Conservation (phyloP, 2,113 vertebrate species). For the Oreochromis spilurus region DNA sequence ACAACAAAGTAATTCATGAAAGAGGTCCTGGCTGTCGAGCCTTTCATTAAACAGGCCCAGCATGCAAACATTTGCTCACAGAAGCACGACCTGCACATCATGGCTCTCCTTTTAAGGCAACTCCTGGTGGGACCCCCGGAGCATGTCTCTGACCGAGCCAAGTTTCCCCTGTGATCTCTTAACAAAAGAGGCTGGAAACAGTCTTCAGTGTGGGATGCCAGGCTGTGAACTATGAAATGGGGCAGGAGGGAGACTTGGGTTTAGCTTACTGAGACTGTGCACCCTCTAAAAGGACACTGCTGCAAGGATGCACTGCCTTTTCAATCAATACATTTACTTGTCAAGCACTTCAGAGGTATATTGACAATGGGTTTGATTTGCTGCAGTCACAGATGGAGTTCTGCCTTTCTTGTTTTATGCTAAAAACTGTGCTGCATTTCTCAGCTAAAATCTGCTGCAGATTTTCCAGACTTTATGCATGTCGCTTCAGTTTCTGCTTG, state of each 20-base stretch:
- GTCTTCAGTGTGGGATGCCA: background rate
- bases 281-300: background rate
- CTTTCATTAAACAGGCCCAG: slow-evolving; percentile 33
- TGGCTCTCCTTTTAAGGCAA: slow-evolving; percentile 63
- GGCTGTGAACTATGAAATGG: background rate
- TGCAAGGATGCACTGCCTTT: background rate
- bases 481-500: background rate
- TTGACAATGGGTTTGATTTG: background rate
- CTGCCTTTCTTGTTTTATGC: background rate
- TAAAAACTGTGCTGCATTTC: background rate
- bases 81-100: slow-evolving; percentile 51
- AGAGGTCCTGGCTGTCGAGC: background rate
- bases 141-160: slow-evolving; percentile 20
- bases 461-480: slow-evolving; percentile 1
- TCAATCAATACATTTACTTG: background rate
- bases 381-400: background rate
- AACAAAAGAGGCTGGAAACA: background rate
- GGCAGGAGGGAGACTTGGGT: background rate
- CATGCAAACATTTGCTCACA: slow-evolving; percentile 46
- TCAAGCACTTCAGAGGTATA: background rate
- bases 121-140: background rate
- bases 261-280: background rate
- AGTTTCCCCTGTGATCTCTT: slow-evolving; percentile 18
- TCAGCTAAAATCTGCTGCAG: background rate
- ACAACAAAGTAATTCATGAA: slow-evolving; percentile 10